Base-by-base conservation (phyloP, 2,888 invertebrate species). In the Diogma glabrata region DNA sequence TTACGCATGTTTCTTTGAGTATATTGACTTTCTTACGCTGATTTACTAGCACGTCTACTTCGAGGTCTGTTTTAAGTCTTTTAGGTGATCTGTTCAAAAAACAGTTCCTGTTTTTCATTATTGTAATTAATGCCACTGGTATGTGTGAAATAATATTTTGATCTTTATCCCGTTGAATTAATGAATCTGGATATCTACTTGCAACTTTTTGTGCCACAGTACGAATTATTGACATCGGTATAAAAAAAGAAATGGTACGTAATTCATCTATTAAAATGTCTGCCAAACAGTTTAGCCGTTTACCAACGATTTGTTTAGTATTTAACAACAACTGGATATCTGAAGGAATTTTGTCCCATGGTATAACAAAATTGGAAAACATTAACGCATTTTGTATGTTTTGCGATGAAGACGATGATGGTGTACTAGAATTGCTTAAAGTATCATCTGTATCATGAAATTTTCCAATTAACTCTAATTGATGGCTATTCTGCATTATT, bases 201-300 rank as follows among this genome's bases (percentile, higher is more conserved):
- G 50, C 47, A 10, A 49, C 54, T 30, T 55, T 46, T 40, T 53
- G 50, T 12, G 52, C 50, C 9, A 55, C 51, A 2, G 50, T 23
- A 19, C 53, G 38, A n/a, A 53, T 26, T n/a, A 53, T 51, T 14
- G 46, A 9, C 53, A 55, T 53, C 2, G 55, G 53, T 26, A 56
- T 43, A 7, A 48, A 51, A 9, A 20, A 49, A 14, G 52, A 52
- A 43, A 52, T 43, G n/a, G 16, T 40, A 20, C 55, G 49, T n/a
- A 57, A 16, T 46, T 57, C 57, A 47, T 55, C 55, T 3, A 55
- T 48, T 26, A 57, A 43, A 19, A 54, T 30, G 23, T 57, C 51
- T 12, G 51, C 57, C 20, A 57, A 49, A 9, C 12, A 24, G 38
- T 56, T 55, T 23, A 56, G 22, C 23, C 52, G 9, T 50, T 52